Evolutionary conservation across 2,797 vertebrate species (phyloP).

Genomic region (Halcyon badia): DNA sequence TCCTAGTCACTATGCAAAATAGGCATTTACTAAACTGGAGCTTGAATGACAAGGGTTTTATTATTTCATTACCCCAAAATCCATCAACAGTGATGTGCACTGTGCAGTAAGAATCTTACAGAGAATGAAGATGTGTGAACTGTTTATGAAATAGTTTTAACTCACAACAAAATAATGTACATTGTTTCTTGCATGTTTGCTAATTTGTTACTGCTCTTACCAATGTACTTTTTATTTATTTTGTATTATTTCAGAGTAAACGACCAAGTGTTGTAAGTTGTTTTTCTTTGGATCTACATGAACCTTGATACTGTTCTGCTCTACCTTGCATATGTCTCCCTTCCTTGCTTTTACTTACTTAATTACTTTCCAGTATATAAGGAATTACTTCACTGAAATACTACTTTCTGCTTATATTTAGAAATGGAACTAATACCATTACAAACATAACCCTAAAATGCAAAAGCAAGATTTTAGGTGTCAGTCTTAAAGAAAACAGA

Average conservation of each 20-base stretch:
- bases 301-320: neutral
- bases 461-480: neutral
- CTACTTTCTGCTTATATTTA: neutral
- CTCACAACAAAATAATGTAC: neutral
- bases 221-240: neutral
- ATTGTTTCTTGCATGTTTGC: neutral
- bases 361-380: neutral
- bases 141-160: neutral
- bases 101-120: neutral
- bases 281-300: neutral
- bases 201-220: neutral
- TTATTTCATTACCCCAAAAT: neutral
- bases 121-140: neutral
- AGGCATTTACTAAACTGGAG: neutral
- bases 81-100: neutral
- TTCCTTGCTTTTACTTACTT: no score
- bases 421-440: neutral
- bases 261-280: neutral
- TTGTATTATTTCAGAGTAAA: neutral
- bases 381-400: neutral
- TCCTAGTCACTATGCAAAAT: neutral
- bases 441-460: neutral
- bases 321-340: neutral
- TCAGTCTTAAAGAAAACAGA: neutral
- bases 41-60: neutral